Conservation (phyloP, 2,797 vertebrate species). For the Megalops cyprinoides region DNA sequence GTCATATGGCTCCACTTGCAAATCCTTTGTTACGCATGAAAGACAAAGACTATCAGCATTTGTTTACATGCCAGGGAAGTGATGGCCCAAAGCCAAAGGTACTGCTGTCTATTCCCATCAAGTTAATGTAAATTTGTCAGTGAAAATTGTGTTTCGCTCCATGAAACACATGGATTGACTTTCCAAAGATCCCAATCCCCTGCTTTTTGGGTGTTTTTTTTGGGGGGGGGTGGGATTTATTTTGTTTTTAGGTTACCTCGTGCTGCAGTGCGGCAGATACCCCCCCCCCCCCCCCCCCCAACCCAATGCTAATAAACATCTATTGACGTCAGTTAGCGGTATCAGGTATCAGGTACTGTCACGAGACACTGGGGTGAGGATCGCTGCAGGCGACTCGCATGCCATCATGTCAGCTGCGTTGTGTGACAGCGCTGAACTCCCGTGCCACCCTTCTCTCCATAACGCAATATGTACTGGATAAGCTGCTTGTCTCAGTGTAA, state of each 20-base stretch:
- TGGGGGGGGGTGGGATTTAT: background rate
- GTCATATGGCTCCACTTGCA: background rate
- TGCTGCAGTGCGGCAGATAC: background rate
- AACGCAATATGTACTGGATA: conserved; percentile 45
- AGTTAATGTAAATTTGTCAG: background rate
- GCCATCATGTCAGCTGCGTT: background rate
- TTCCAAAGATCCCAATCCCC: background rate
- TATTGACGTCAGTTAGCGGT: background rate
- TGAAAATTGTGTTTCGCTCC: background rate
- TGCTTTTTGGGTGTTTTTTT: background rate
- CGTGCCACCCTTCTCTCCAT: conserved; percentile 14
- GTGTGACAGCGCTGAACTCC: background rate
- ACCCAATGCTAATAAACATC: background rate
- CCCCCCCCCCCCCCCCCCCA: no score
- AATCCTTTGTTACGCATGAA: background rate
- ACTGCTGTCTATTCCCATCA: background rate
- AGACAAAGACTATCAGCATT: background rate
- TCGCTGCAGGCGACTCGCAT: background rate
- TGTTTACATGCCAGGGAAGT: background rate
- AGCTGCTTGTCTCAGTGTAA: conserved; percentile 52
- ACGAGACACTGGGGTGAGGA: background rate
- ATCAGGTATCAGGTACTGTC: background rate
- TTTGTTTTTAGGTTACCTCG: background rate
- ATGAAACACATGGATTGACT: background rate
- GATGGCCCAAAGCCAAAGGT: background rate